Conservation (phyloP, 2,797 vertebrate genomes). For the Molothrus aeneus region DNA sequence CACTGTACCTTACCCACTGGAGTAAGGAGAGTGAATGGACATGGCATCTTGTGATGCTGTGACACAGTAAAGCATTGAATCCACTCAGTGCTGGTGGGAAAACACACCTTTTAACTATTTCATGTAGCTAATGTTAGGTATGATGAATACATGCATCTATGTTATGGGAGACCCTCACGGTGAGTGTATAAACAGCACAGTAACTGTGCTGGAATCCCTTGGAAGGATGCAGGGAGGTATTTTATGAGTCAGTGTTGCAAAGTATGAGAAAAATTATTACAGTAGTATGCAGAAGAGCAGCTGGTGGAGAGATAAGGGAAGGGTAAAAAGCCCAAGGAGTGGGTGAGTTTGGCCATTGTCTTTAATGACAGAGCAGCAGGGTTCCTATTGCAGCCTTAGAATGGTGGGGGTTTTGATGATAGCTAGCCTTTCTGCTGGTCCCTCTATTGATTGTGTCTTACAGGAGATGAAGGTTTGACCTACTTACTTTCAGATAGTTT, state of each 20-base stretch:
- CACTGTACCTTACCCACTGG: not conserved
- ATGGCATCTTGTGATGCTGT: not conserved
- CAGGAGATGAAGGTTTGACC: not conserved
- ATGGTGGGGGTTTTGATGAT: not conserved
- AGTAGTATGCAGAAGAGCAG: not conserved
- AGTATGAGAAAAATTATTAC: not conserved
- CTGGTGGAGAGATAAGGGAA: not conserved
- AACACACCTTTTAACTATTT: not conserved
- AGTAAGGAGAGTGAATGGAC: not conserved
- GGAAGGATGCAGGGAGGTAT: not conserved
- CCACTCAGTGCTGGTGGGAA: not conserved
- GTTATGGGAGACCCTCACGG: accelerated
- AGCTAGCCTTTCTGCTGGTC: not conserved
- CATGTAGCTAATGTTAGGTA: not conserved
- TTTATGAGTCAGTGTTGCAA: not conserved
- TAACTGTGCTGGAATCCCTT: not conserved
- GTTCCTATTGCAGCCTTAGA: not conserved
- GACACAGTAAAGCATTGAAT: not conserved
- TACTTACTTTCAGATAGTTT: not conserved
- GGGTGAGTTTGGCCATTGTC: not conserved
- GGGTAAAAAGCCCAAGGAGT: not conserved
- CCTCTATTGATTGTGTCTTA: not conserved
- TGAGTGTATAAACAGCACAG: not conserved
- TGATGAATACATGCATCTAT: accelerated
- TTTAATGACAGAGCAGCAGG: not conserved